A percentile compares a stretch with the other conserved stretches of the same genome.
Evolutionary conservation across 1,140 invertebrate species (phyloP).

Genomic region (Drosophila repleta): DNA sequence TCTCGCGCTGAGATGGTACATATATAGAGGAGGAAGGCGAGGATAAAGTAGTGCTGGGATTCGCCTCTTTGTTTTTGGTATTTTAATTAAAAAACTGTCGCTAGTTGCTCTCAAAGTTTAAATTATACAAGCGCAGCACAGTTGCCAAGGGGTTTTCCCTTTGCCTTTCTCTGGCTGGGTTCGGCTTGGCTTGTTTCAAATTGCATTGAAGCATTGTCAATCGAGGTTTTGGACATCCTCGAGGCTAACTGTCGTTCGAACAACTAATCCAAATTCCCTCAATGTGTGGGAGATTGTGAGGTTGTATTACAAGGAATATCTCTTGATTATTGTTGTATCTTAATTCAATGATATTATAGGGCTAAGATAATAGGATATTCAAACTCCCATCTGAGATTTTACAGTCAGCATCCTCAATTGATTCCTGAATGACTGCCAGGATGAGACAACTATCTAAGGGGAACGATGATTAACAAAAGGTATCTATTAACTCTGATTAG

Average conservation of each 20-base stretch:
- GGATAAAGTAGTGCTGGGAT: constrained; percentile 30
- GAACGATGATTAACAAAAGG: too few species aligned
- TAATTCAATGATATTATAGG: constrained; percentile 6
- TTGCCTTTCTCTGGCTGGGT: constrained; percentile 17
- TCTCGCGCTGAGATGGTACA: constrained; percentile 25
- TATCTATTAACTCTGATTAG: too few species aligned
- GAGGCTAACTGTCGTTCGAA: background rate
- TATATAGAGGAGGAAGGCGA: background rate
- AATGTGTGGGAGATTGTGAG: background rate
- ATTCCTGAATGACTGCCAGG: background rate
- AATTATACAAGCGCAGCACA: constrained; percentile 67
- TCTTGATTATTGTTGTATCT: constrained; percentile 1
- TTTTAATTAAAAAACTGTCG: constrained; percentile 81
- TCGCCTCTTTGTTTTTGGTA: constrained; percentile 73
- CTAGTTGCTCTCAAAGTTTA: constrained; percentile 78
- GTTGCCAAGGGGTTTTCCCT: constrained; percentile 48
- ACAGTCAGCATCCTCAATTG: background rate
- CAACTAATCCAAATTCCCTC: constrained; percentile 8
- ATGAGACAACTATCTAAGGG: too few species aligned
- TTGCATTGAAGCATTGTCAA: constrained; percentile 39
- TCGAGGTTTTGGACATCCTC: background rate
- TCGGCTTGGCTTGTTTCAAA: constrained; percentile 8
- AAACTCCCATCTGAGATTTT: background rate
- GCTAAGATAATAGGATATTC: too few species aligned
- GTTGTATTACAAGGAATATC: background rate